Evolutionary conservation across 2,888 invertebrate genomes (phyloP).

Genomic region (Antheraea yamamai): DNA sequence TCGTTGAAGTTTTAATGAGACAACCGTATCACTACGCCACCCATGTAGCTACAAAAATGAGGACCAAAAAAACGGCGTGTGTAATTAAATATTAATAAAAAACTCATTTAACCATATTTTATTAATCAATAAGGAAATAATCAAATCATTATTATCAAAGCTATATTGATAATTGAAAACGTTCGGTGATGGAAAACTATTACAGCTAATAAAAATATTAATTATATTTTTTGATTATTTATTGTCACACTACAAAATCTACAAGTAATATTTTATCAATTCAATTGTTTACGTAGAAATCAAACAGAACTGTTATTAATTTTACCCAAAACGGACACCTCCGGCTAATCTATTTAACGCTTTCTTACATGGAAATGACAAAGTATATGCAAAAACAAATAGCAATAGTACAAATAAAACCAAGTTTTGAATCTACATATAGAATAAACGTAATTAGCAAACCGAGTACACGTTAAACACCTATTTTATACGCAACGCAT

Average conservation of each 20-base stretch:
- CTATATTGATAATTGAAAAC: neutral
- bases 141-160: neutral
- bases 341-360: neutral
- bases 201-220: neutral
- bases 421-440: neutral
- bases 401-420: neutral
- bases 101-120: neutral
- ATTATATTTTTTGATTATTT: neutral
- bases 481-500: conserved; percentile 5
- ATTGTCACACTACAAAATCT: neutral
- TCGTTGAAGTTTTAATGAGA: no score
- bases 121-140: neutral
- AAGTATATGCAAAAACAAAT: neutral
- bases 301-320: neutral
- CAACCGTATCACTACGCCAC: no score
- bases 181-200: neutral
- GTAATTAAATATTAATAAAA: neutral
- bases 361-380: neutral
- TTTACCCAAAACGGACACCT: neutral
- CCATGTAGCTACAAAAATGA: no score
- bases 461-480: neutral
- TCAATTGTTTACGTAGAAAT: neutral
- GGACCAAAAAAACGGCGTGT: no score
- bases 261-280: neutral
- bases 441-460: neutral